Evolutionary conservation across 2,888 invertebrate species (phyloP), one percentile per base, ranked within the genome.

Genomic region (Meteorus cinctellus): DNA sequence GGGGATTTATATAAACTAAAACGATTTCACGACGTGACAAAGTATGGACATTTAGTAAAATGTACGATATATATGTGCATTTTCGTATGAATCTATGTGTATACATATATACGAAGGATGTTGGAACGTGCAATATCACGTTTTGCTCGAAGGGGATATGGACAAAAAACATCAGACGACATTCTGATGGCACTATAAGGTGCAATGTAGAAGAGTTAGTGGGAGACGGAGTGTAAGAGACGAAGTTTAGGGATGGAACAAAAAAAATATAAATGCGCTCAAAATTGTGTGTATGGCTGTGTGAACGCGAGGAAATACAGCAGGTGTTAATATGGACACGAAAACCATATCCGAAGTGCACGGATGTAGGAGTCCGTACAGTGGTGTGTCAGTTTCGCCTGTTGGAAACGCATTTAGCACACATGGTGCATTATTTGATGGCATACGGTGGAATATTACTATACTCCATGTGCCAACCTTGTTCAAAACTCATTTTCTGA

Each of bases 261-360:
- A 72, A 72, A 72, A 45, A 72, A 72, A 62, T 45, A 27, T 41
- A 31, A 62, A 63, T 27, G 62, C 55, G 59, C 24, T 69, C n/a
- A 69, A 55, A 63, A 67, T 75, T 55, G 19, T 48, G 48, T 55
- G 19, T 24, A 19, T 55, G 62, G 48, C 63, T 29, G 34, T 69
- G 77, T 71, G 76, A 76, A 65, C 73, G 77, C 24, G 67, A 51
- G 51, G 48, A 65, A 70, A 76, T 80, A 78, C 81, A 81, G 78
- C 81, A 77, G 81, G 83, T 84, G 84, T 85, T 84, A 84, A 84
- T 84, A 83, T 81, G 78, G 78, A 84, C 82, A 55, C 19, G 55
- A 55, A 84, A 84, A 84, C 83, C 83, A 84, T 81, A 82, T 72
- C 12, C 75, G 78, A 59, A n/a, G 31, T 24, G 19, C 51, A 62